Base-by-base conservation (phyloP, 2,113 vertebrate genomes). In the Gobius niger region DNA sequence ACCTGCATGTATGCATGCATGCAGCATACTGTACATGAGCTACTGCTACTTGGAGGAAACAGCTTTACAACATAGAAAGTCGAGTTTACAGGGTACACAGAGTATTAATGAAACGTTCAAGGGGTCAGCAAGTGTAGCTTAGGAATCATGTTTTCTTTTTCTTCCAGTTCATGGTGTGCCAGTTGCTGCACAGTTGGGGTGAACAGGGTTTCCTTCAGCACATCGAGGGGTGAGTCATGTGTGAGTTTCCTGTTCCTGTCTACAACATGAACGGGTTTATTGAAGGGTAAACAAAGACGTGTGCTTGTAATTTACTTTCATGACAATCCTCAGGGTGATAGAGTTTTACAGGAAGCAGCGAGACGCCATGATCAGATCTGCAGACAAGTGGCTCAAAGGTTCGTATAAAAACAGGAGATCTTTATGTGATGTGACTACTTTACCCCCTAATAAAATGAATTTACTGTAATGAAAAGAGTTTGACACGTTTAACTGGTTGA, bases 301-400 rank as follows among this genome's bases (percentile, higher is more conserved):
- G 8, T 57, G 52, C 12, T 54, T 54, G 9, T 52, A 52, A 54
- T 54, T 54, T 57, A 14, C 12, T 57, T 57, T 57, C 24, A 34
- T 19, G 24, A 56, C 19, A 12, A 19, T 56, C 53, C 70, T 19
- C 82, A 99, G 97, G 53, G 94, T 96, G 70, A 91, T 92, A 67
- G 89, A 95, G 49, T 98, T 98, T 86, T 99, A 99, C 85, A 91
- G 82, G 53, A 84, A 63, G n/a, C 96, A 97, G 82, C 88, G 93
- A 13, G 91, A 98, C 46, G 93, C 94, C 5, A 93, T 97, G 89
- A 68, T 97, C 65, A n/a, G 65, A 69, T 94, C 96, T 63, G 97
- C 97, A 85, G 91, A 98, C 63, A 96, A 89, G 78, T 98, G 96
- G 96, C 87, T 99, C 65, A 93, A 90, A 93, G 96, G 97, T 99